Evolutionary conservation across 2,113 vertebrate genomes (phyloP), one percentile per base, ranked within the genome.

Genomic region (Prunella himalayana): DNA sequence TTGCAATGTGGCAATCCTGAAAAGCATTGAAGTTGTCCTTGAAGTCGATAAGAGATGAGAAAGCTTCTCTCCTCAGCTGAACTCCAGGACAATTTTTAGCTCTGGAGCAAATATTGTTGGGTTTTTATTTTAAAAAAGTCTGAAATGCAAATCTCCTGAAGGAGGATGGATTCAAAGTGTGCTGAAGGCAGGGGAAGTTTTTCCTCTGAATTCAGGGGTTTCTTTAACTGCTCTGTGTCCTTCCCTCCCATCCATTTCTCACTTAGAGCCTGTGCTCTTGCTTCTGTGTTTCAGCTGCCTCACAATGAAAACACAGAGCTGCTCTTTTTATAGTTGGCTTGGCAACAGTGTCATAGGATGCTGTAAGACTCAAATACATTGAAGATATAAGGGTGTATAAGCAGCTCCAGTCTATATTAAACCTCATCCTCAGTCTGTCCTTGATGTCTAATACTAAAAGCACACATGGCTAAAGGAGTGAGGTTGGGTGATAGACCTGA

Each of bases 1-100:
- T 80, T 91, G 72, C 76, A 78, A 6, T 54, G 41, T 94, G 79
- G 22, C 57, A 88, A 75, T 94, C 90, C 92, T 93, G 69, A 95
- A 92, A 93, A 94, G 71, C 80, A 70, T 22, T 93, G 69, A 77
- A 88, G 68, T 73, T 90, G 47, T 80, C 63, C 66, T 77, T 82
- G 54, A 77, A 86, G 76, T 60, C 0, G 1, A 33, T 71, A 95
- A 45, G 35, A 82, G 59, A 65, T 42, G 41, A 77, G 79, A 86
- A 86, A 68, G 60, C 28, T 92, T 79, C 41, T 83, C 82, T 86
- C 71, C 85, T 88, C 64, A 93, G 65, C 30, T 92, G 90, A 96
- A 93, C 92, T 86, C 56, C n/a, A 39, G 77, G 60, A 81, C 42
- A 78, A 13, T 64, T 86, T 63, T 85, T 61, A 77, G 35, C 28